phyloP scores from a whole-genome alignment of 2,797 vertebrate genomes.

The Eulemur coronatus region DNA sequence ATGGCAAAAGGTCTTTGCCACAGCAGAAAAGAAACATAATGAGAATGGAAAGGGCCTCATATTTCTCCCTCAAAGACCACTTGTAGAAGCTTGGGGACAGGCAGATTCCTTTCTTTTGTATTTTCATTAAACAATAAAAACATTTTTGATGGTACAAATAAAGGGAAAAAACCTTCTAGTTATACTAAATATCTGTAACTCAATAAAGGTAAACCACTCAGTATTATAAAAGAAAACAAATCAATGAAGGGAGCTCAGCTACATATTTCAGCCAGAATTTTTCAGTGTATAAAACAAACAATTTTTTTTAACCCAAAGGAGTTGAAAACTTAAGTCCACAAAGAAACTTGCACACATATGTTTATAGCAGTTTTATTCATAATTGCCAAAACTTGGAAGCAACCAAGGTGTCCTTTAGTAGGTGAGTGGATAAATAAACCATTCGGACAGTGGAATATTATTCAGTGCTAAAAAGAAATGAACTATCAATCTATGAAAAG shows the following conservation, averaged over 20 bases:
- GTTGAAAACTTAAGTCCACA: neutral
- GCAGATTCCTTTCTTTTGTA: neutral
- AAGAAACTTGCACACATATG: neutral
- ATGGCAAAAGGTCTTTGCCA: neutral
- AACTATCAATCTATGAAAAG: neutral
- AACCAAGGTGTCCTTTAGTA: neutral
- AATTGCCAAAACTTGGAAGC: neutral
- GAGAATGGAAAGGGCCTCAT: neutral
- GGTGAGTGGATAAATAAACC: neutral
- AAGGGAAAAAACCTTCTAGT: neutral
- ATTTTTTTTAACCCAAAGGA: neutral
- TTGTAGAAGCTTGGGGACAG: neutral
- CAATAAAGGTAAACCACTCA: neutral
- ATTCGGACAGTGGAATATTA: neutral
- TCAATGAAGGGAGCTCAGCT: neutral
- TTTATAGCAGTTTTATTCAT: neutral
- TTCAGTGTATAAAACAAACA: neutral
- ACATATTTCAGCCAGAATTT: neutral
- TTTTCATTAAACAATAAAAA: neutral
- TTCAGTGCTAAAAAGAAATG: neutral
- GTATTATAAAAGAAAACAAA: neutral
- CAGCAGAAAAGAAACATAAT: neutral
- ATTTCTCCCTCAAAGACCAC: neutral
- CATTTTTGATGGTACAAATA: neutral
- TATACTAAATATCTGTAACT: neutral